These are phyloP conservation scores for Neelides folsomi DNA, from an alignment of 2,888 invertebrate genomes.

Conservation along the genomic window DNA sequence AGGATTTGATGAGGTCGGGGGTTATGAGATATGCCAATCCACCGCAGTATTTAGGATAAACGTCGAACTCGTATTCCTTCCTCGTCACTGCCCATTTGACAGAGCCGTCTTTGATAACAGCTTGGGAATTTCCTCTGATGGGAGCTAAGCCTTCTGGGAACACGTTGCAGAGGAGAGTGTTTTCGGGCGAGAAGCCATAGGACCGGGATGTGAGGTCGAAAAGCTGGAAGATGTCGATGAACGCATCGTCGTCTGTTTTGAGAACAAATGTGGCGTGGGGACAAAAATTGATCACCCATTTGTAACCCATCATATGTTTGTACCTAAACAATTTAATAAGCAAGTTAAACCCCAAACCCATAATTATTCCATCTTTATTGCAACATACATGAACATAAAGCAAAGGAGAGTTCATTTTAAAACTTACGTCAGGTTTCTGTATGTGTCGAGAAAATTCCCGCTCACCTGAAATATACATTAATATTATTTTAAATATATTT, in stretches of 20 bases:
- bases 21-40: conserved; percentile 35
- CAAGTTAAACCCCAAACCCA: too few relatives aligned
- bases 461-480: background rate
- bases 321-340: conserved; percentile 9
- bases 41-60: conserved; percentile 35
- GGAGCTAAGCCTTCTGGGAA: conserved; percentile 32
- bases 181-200: conserved; percentile 21
- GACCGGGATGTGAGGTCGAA: conserved; percentile 29
- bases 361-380: too few relatives aligned
- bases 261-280: conserved; percentile 30
- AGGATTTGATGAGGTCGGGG: conserved; percentile 29
- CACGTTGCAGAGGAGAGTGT: conserved; percentile 33
- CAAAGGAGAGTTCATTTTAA: too few relatives aligned
- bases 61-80: conserved; percentile 33
- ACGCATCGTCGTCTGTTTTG: conserved; percentile 35
- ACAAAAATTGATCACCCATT: conserved; percentile 33
- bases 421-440: conserved; percentile 30
- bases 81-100: conserved; percentile 33
- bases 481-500: too few relatives aligned
- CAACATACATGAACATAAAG: too few relatives aligned
- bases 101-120: conserved; percentile 8
- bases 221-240: conserved; percentile 33
- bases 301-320: conserved; percentile 34
- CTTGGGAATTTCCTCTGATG: conserved; percentile 8
- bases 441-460: conserved; percentile 33